Conservation (phyloP, 53 echinoderm and acorn worm species). For the Hippasteria phrygiana region DNA sequence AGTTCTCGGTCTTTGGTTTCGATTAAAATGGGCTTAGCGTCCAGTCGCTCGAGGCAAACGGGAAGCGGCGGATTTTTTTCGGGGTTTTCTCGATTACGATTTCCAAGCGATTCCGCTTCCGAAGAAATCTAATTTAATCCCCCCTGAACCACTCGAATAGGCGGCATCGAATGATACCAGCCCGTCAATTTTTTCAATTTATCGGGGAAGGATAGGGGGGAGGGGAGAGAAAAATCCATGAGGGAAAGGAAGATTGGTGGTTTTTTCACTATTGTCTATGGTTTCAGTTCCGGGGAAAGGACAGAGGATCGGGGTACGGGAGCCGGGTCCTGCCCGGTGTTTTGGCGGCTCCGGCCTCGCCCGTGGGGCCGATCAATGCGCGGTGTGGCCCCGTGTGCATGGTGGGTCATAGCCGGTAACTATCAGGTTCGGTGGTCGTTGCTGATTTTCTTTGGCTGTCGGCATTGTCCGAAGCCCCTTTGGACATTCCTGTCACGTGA, state of each 20-base stretch:
- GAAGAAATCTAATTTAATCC: slow-evolving; percentile 64
- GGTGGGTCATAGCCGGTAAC: slow-evolving; percentile 52
- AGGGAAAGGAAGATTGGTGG: slow-evolving; percentile 38
- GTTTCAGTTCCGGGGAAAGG: slow-evolving; percentile 32
- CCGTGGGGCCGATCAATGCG: slow-evolving; percentile 55
- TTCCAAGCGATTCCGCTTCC: slow-evolving; percentile 58
- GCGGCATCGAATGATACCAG: slow-evolving; percentile 60
- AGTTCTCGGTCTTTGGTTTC: slow-evolving; percentile 17
- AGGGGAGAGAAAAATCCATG: neutral
- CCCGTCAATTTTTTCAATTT: slow-evolving; percentile 34
- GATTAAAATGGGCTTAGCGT: slow-evolving; percentile 40
- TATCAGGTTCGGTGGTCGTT: slow-evolving; percentile 46
- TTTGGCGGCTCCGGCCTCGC: neutral
- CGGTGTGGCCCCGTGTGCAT: slow-evolving; percentile 44
- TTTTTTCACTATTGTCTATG: slow-evolving; percentile 34
- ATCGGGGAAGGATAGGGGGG: neutral
- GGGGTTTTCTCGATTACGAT: slow-evolving; percentile 57
- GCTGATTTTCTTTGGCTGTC: neutral
- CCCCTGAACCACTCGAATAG: slow-evolving; percentile 44
- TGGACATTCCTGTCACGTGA: slow-evolving; percentile 6
- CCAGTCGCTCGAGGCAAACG: slow-evolving; percentile 17
- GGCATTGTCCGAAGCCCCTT: no score
- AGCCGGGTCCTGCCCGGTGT: neutral
- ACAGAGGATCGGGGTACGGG: neutral
- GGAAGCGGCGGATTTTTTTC: slow-evolving; percentile 38